Evolutionary conservation across 2,888 invertebrate genomes (phyloP), one percentile per base, ranked within the genome.

Genomic region (Arrhopalites spinosus): DNA sequence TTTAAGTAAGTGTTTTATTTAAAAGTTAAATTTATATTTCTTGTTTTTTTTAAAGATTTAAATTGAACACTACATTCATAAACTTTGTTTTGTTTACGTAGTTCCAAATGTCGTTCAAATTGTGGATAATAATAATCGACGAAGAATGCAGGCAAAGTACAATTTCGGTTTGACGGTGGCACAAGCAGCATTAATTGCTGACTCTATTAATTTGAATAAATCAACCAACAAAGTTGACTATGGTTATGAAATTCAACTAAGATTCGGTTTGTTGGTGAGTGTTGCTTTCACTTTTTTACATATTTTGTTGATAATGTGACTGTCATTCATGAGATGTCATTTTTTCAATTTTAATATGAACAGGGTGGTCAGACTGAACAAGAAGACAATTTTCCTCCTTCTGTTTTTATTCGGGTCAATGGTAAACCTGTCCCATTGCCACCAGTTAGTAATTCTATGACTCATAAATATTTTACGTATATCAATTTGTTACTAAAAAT

Each of bases 231-330:
- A 29, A 61, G 45, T 79, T 27, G 79, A 80, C 43, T 81, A 76
- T 56, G 74, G 53, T 13, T 71, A 76, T 13, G 80, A 80, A 59
- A 36, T 96, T 68, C 96, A 97, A 86, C 88, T 96, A 85, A 88
- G 96, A 82, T 97, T 98, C 86, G 96, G 96, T 87, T 88, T 95
- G n/a, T n/a, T n/a, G n/a, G n/a, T n/a, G n/a, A n/a, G n/a, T n/a
- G n/a, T n/a, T n/a, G n/a, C n/a, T n/a, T n/a, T n/a, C n/a, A n/a
- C n/a, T n/a, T n/a, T n/a, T n/a, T n/a, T n/a, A n/a, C n/a, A n/a
- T n/a, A n/a, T n/a, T n/a, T n/a, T n/a, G n/a, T n/a, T n/a, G n/a
- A n/a, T n/a, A n/a, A n/a, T n/a, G n/a, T n/a, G n/a, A n/a, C n/a
- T n/a, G n/a, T n/a, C n/a, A n/a, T n/a, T n/a, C n/a, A n/a, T n/a